Conservation (phyloP, 2,888 invertebrate species). For the Candidula unifasciata region DNA sequence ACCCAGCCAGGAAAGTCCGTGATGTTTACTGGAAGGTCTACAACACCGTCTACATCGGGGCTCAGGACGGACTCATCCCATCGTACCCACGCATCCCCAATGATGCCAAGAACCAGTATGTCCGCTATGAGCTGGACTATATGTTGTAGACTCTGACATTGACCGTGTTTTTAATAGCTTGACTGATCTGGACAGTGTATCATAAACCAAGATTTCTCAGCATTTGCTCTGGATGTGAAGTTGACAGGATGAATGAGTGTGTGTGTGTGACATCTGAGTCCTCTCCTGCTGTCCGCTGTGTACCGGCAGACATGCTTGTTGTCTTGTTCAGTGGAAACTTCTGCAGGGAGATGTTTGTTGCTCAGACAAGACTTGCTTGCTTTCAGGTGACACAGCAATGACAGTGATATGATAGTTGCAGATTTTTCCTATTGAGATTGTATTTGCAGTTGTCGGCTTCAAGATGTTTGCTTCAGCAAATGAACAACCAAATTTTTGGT, state of each 20-base stretch:
- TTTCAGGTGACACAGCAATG: too few species aligned
- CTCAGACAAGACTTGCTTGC: too few species aligned
- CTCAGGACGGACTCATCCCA: conserved; percentile 97
- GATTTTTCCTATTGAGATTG: too few species aligned
- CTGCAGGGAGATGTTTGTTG: too few species aligned
- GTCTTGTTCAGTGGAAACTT: too few species aligned
- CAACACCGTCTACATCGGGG: conserved; percentile 98
- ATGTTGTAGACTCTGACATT: conserved; percentile 62
- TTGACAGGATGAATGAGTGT: too few species aligned
- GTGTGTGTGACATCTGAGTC: not conserved
- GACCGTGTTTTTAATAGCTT: not conserved
- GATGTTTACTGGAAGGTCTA: conserved; percentile 99
- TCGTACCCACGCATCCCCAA: conserved; percentile 98
- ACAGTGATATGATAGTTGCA: too few species aligned
- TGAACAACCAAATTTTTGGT: too few species aligned
- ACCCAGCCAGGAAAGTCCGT: conserved; percentile 98
- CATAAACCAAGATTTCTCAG: not conserved
- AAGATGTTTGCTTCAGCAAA: too few species aligned
- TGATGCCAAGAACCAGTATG: conserved; percentile 83
- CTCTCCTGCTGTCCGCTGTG: not conserved
- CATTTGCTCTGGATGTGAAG: not conserved
- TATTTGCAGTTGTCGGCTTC: too few species aligned
- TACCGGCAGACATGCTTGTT: too few species aligned
- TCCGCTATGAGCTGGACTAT: conserved; percentile 78
- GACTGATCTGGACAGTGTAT: not conserved